phyloP scores from a whole-genome alignment of 2,113 vertebrate species.

The Otocyon megalotis region DNA sequence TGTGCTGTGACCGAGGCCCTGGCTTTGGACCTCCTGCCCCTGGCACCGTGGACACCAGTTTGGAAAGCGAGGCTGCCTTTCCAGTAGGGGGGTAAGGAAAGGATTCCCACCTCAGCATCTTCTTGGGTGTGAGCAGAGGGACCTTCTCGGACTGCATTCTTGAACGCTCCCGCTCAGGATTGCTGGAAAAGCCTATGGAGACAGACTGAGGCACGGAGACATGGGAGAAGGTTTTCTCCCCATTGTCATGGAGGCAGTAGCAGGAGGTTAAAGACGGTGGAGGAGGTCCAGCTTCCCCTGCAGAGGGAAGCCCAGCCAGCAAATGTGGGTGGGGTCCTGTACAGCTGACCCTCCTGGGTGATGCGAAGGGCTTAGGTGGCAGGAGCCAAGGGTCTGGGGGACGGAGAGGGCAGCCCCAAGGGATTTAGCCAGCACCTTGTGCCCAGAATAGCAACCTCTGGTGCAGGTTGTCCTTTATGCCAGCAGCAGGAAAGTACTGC shows the following conservation, averaged over 20 bases:
- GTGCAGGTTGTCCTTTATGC: background rate
- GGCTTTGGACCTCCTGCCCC: background rate
- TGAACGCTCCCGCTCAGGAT: background rate
- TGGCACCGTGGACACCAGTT: background rate
- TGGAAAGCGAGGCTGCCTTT: constrained; percentile 31
- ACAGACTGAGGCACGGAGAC: background rate
- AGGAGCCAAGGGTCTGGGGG: background rate
- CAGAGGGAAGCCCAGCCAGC: constrained; percentile 6
- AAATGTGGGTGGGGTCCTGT: background rate
- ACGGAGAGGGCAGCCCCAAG: background rate
- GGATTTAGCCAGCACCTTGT: background rate
- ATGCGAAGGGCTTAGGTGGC: background rate
- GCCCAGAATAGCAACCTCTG: background rate
- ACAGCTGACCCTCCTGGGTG: background rate
- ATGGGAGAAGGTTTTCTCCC: background rate
- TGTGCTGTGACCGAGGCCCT: background rate
- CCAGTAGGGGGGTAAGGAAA: constrained; percentile 7
- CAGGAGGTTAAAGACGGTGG: background rate
- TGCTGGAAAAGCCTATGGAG: background rate
- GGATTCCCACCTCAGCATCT: background rate
- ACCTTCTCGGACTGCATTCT: background rate
- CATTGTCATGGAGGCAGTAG: background rate
- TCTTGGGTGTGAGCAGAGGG: background rate
- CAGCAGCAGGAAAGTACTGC: background rate
- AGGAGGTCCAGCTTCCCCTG: background rate